Base-by-base conservation (phyloP, 2,888 invertebrate species). In the Melanotus villosus region DNA sequence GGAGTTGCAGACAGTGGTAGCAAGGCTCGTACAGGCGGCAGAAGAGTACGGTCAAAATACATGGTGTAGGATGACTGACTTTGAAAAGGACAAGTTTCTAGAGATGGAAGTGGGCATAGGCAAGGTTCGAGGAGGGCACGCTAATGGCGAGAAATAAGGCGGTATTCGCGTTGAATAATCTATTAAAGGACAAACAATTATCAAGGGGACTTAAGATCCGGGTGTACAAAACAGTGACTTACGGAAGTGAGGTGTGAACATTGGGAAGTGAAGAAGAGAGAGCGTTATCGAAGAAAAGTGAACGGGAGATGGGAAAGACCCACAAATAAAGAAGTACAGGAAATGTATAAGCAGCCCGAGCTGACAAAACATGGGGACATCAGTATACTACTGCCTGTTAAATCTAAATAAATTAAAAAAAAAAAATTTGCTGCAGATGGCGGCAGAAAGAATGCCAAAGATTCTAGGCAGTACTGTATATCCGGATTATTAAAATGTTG, bases 211-310 rank as follows among this genome's bases (percentile, higher is more conserved):
- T 36, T n/a, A 36, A 36, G 36, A 36, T 36, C 9, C n/a, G 36
- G n/a, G 36, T 36, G 36, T n/a, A 36, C 36, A 7, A n/a, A n/a
- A n/a, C 36, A 36, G 36, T 36, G 7, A 36, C n/a, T n/a, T n/a
- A 36, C 2, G n/a, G 36, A 36, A 36, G 36, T 36, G n/a, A n/a
- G 36, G 36, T 36, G n/a, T 36, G 36, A n/a, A 36, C 36, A n/a
- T n/a, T 36, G 2, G 36, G 36, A 36, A 36, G 6, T 2, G 36
- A 36, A n/a, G 36, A 36, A n/a, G 36, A 36, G 10, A 36, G 36
- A 36, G n/a, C n/a, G n/a, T 18, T 43, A 16, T 2, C 2, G 43
- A 43, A 43, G 14, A 3, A 16, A 18, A 43, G 18, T 43, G 7
- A 43, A 43, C 7, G 19, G 18, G n/a, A 43, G 26, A 26, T 26